Percentiles rank a stretch among this genome's conserved stretches.
Conservation (phyloP, 1,140 invertebrate species). For the Orius insidiosus region DNA sequence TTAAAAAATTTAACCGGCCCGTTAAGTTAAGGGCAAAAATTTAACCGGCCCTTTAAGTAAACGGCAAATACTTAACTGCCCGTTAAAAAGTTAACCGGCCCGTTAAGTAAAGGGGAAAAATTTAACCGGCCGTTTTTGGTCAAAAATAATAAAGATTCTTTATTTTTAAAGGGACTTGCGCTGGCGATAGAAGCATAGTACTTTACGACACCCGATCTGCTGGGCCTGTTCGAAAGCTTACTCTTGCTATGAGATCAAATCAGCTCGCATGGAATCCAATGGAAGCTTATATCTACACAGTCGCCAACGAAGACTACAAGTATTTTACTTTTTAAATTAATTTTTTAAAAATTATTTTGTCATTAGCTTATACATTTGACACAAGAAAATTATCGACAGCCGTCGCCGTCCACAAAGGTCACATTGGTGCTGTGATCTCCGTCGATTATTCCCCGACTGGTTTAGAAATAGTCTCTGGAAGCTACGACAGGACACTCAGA, state of each 20-base stretch:
- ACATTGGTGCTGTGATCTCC: conserved; percentile 84
- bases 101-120: no score
- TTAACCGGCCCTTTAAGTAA: no score
- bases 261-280: conserved; percentile 94
- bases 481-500: conserved; percentile 90
- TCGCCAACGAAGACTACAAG: conserved; percentile 98
- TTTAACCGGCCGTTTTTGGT: background rate
- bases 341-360: conserved; percentile 11
- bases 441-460: conserved; percentile 93
- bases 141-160: conserved; percentile 4
- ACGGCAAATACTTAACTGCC: no score
- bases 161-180: conserved; percentile 62
- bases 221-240: conserved; percentile 72
- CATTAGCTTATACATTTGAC: conserved; percentile 88
- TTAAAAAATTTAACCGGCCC: no score
- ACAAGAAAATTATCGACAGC: conserved; percentile 67
- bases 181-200: conserved; percentile 85
- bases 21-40: no score
- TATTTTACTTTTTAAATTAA: no score
- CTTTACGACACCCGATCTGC: conserved; percentile 84
- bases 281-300: conserved; percentile 91
- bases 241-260: conserved; percentile 73
- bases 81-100: no score
- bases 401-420: conserved; percentile 81
- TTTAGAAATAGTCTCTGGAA: conserved; percentile 87